Percentiles rank a stretch among this genome's conserved stretches.
phyloP scores from a whole-genome alignment of 1,140 invertebrate genomes.

The Nephotettix cincticeps region DNA sequence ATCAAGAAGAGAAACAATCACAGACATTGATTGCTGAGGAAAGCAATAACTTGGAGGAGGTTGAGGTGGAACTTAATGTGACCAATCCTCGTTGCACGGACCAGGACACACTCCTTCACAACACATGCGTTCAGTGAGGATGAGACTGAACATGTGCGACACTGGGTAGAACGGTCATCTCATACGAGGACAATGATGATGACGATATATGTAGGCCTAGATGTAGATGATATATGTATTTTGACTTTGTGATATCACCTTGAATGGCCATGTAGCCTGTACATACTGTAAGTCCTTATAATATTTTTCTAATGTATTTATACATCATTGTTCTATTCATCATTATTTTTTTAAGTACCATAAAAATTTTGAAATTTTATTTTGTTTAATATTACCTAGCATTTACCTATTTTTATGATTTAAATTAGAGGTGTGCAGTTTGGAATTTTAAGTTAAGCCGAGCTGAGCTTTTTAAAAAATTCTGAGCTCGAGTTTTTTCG shows the following conservation, averaged over 20 bases:
- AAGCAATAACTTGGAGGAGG: neutral
- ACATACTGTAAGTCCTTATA: slow-evolving; percentile 9
- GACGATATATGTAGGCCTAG: neutral
- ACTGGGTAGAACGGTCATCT: neutral
- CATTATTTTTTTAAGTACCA: no score
- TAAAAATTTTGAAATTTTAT: no score
- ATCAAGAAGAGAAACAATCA: no score
- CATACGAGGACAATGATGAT: slow-evolving; percentile 1
- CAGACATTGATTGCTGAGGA: no score
- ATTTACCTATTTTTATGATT: no score
- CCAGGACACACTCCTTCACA: neutral
- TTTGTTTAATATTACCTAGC: no score
- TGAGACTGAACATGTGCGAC: neutral
- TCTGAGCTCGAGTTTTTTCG: no score
- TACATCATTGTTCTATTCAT: neutral
- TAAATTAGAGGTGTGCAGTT: no score
- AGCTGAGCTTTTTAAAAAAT: no score
- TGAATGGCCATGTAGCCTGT: no score
- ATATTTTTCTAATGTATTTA: slow-evolving; percentile 24
- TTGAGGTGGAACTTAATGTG: neutral
- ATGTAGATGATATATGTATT: slow-evolving; percentile 10
- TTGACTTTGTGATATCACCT: slow-evolving; percentile 5
- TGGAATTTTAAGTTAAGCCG: no score
- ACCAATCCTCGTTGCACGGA: neutral
- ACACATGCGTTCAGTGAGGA: neutral